These are phyloP conservation scores for Amorpha juglandis DNA, from an alignment of 2,888 invertebrate species.

Conservation along the genomic window DNA sequence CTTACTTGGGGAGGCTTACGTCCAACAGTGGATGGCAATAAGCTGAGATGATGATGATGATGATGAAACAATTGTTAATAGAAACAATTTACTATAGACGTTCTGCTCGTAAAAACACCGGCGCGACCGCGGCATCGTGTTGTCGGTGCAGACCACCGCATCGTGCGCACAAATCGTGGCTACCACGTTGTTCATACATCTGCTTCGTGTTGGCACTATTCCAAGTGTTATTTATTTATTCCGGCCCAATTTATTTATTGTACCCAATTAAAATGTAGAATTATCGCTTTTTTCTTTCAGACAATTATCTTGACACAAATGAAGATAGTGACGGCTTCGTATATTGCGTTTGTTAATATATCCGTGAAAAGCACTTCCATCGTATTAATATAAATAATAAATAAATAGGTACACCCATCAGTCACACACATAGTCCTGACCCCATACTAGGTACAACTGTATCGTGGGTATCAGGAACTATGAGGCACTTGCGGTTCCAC, in stretches of 20 bases:
- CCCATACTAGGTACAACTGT: too few species aligned
- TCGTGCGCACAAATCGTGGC: slow-evolving; percentile 50
- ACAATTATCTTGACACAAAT: slow-evolving; percentile 14
- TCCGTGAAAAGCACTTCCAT: slow-evolving; percentile 12
- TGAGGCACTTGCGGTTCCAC: too few species aligned
- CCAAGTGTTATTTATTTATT: slow-evolving; percentile 67
- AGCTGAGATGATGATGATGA: too few species aligned
- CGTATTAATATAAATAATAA: too few species aligned
- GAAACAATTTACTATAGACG: too few species aligned
- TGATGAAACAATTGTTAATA: too few species aligned
- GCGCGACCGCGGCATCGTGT: slow-evolving; percentile 39
- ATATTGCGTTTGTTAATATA: slow-evolving; percentile 9
- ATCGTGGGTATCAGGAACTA: too few species aligned
- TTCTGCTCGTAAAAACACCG: too few species aligned
- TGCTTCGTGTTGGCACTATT: slow-evolving; percentile 53
- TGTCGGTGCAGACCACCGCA: slow-evolving; percentile 42
- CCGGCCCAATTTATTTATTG: slow-evolving; percentile 66
- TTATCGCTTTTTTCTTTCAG: slow-evolving; percentile 23
- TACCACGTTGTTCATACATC: slow-evolving; percentile 27
- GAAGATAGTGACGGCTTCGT: neutral
- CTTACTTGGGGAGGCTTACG: too few species aligned
- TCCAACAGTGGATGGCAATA: too few species aligned
- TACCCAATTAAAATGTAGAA: slow-evolving; percentile 45
- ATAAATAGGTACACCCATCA: too few species aligned
- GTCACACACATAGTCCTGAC: too few species aligned